Evolutionary conservation across 2,797 vertebrate species (phyloP), one percentile per base, ranked within the genome.

Genomic region (Enteromius treurensis): DNA sequence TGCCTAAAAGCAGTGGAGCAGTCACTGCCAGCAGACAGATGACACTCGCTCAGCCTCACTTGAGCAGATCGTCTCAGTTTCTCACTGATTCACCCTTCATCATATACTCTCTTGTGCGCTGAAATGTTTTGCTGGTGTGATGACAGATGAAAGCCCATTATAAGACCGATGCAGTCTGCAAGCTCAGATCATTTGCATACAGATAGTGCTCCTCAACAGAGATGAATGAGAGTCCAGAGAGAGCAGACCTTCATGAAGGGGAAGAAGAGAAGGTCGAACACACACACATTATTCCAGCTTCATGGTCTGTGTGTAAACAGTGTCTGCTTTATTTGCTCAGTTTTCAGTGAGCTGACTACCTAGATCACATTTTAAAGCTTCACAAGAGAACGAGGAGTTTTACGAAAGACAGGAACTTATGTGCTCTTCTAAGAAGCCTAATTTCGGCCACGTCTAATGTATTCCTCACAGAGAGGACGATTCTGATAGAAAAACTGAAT

Each of bases 151-250:
- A 62, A 34, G 68, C 45, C 79, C 68, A 71, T 80, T 80, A 80
- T 60, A 26, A 60, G 23, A n/a, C 37, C 23, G 23, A 32, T 47
- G 32, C 51, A n/a, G 79, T 26, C 37, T 45, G 68, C 3, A 2
- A 76, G 60, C 23, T 11, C 71, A 55, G 74, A 55, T 26, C 34
- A 83, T 81, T 81, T 81, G 55, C 79, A 81, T 81, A 81, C 79
- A 73, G 49, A 81, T 62, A 73, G 68, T 64, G 69, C 37, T 49
- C 40, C 68, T 49, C 53, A 73, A 73, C 79, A 81, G 55, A 73
- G 79, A 81, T 32, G 55, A 81, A 60, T 23, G 68, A 73, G 79
- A 58, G 23, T 17, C 75, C n/a, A 5, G 47, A 40, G 32, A 79
- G 34, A 34, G 14, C 77, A 37, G n/a, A 79, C 42, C 40, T 60